Evolutionary conservation across 2,113 vertebrate genomes (phyloP), one percentile per base, ranked within the genome.

Genomic region (Syngnathus typhle): DNA sequence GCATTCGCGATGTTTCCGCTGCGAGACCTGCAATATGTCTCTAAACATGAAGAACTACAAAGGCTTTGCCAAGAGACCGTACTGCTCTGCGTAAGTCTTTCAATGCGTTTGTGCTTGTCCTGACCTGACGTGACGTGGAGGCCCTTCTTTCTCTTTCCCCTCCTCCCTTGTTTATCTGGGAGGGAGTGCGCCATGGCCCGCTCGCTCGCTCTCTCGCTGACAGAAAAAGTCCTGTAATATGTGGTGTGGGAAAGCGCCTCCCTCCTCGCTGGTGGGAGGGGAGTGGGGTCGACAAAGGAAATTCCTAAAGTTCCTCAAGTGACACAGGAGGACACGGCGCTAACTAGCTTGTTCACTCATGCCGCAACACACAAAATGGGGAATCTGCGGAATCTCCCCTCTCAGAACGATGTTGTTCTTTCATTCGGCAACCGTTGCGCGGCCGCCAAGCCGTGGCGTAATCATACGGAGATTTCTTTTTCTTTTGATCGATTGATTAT

Each of bases 31-130:
- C 91, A 98, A 98, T 91, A 99, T 98, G 96, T 95, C 96, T 91
- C 92, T 99, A 84, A 99, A 97, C 91, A 99, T 99, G 96, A 99
- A 97, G 91, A 99, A 96, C 87, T 98, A 98, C 91, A 98, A 98
- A 94, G 96, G 96, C 85, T 98, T 95, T 64, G 94, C 96, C 63
- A 99, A 98, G 93, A 98, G 90, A 92, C 96, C 96, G 84, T 99
- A 98, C 92, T 99, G 96, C 91, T 98, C 93, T 81, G 94, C 95
- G 97, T 98, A 90, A 98, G 97, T 97, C 65, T 39, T n/a, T 46
- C 43, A 64, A 37, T 59, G 59, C 64, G 60, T 70, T 60, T 59
- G 63, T 69, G 52, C 16, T 4, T 16, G 77, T 78, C 69, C 63
- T 67, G 76, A 78, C 77, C 84, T 78, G 82, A 55, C 68, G 23